Base-by-base conservation (phyloP, 2,888 invertebrate species). In the Ochropleura leucogaster region DNA sequence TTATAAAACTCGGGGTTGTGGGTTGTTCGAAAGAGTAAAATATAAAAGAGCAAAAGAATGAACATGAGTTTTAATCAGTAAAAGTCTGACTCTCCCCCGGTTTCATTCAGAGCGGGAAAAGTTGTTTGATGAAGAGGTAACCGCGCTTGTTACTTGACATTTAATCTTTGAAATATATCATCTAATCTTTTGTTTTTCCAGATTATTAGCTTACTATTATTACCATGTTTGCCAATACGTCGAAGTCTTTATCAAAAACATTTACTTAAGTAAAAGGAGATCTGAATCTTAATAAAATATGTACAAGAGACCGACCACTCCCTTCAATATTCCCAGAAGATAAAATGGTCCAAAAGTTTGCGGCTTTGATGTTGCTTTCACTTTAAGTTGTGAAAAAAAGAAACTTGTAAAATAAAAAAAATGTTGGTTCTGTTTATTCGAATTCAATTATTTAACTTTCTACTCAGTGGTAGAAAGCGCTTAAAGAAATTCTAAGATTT, bases 361-460 rank as follows among this genome's bases (percentile, higher is more conserved):
- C 79, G 77, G 77, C 89, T 89, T 89, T 89, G 87, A 89, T 78
- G 81, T 87, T 84, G 80, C 84, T 86, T 88, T 85, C 83, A 86
- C 85, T 80, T 82, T 64, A 77, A 84, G 74, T 81, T 74, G 68
- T 74, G 70, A 69, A 74, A 79, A 90, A 78, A 79, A 64, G 75
- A 82, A 79, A 88, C 87, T 88, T 87, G 68, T 83, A 73, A 82
- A 85, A 86, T 79, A 80, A 84, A 30, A n/a, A 30, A 80, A 89
- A 87, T 82, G 84, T 74, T 79, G 69, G 72, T 68, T 70, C 80
- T 82, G 75, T 85, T 82, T 77, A 84, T 84, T 77, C 70, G 80
- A 88, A 88, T 87, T 88, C 78, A 88, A 88, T 89, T 86, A 87
- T 72, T 77, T 73, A 86, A 88, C 82, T 87, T 85, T 79, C 83